Base-by-base conservation (phyloP, 2,888 invertebrate genomes). In the Lamproptera curius region DNA sequence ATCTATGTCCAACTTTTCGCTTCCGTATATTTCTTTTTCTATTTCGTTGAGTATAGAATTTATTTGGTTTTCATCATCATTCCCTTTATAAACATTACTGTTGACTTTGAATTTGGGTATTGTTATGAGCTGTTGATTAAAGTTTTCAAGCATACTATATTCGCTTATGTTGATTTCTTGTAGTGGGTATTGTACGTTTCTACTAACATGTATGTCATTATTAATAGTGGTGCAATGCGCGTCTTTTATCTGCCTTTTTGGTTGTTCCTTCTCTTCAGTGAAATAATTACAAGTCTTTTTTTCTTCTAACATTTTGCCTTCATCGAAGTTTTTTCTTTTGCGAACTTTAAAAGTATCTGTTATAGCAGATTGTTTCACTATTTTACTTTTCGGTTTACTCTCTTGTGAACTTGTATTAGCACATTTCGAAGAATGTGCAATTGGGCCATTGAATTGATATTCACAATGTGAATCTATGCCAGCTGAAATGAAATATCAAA, bases 391-490 rank as follows among this genome's bases (percentile, higher is more conserved):
- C 13, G 23, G 16, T 34, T n/a, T 48, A 2, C 2, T 11, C 15
- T 36, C 26, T 38, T 28, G 11, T 17, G 9, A 15, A 16, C 26
- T 37, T 23, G 34, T 47, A 42, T 13, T 36, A 46, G 26, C 45
- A 35, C 42, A 38, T 34, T 33, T 37, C 31, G 33, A 31, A 31
- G 49, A 38, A 6, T 46, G 41, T 16, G 65, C 57, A 36, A 70
- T 56, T 56, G 74, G 56, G 54, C 67, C 62, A 59, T 70, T 68
- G 56, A 84, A 81, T 28, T 62, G 13, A 54, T 75, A 81, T 62
- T 83, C 80, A 47, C 70, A 66, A 14, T 77, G 68, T 2, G 62
- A 74, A 58, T 91, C 90, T 16, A 91, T 75, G 1, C 90, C 90
- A 59, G 87, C 90, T 90, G 66, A 42, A 86, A 84, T 52, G 43